Base-by-base conservation (phyloP, 2,113 vertebrate species). In the Petrocephalus microphthalmus region DNA sequence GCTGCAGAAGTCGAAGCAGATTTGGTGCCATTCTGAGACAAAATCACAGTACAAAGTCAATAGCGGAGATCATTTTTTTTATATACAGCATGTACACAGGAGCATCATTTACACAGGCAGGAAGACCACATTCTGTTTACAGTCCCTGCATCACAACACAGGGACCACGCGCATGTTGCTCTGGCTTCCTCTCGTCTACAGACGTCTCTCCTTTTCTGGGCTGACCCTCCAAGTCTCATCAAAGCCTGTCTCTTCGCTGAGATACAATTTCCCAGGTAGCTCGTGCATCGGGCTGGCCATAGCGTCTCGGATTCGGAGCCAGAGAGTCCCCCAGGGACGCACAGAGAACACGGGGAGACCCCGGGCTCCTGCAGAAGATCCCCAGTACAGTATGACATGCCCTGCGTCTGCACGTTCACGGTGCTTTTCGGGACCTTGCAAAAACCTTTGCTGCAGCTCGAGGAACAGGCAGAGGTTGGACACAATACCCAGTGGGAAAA, bases 51-150 rank as follows among this genome's bases (percentile, higher is more conserved):
- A 96, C 92, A 95, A 96, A 94, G 91, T 91, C 89, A 89, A 64
- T 60, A 88, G 42, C 19, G 25, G 84, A 33, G 19, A 91, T 57
- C 84, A 74, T 90, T 91, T 91, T 91, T 92, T 89, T 93, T 95
- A 95, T 95, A 91, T 95, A 96, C 95, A 96, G 90, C 91, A 93
- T 93, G 94, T 95, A 90, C 95, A 96, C 95, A 96, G 92, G 90
- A 91, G 89, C 45, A 89, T 86, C 92, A 94, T 94, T 95, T 95
- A 95, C 95, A 96, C 71, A 91, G 47, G 88, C 94, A 93, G 93
- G 92, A 93, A 93, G 94, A 94, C 92, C 93, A 93, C 92, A 94
- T 94, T 94, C 92, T 93, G 94, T 93, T 90, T 87, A 94, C 91
- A 94, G 91, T 17, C n/a, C 37, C 92, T 92, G 92, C 87, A 93